Evolutionary conservation across 1,140 invertebrate genomes (phyloP).

Genomic region (Mamestra configurata): DNA sequence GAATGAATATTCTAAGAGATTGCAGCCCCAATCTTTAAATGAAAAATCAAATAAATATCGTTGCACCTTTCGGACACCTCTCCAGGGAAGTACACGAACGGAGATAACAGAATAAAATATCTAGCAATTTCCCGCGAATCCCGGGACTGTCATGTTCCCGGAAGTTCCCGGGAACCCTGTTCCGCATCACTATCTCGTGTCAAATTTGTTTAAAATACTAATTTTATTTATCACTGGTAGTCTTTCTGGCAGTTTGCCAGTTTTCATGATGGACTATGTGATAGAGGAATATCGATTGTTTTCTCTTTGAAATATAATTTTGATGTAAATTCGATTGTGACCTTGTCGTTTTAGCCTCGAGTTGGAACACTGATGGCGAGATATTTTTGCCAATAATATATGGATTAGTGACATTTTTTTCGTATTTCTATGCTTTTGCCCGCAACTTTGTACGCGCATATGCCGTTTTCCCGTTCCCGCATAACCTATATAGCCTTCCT

Average conservation of each 20-base stretch:
- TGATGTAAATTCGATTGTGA: conserved; percentile 2
- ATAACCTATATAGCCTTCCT: too few relatives aligned
- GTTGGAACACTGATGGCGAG: not conserved
- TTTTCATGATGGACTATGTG: not conserved
- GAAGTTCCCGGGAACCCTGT: conserved; percentile 11
- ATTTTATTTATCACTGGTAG: not conserved
- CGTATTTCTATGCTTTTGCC: too few relatives aligned
- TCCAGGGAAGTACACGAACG: not conserved
- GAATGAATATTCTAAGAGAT: too few relatives aligned
- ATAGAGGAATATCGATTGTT: conserved; percentile 18
- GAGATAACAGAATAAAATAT: conserved; percentile 26
- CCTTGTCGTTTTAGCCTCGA: not conserved
- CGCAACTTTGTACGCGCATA: too few relatives aligned
- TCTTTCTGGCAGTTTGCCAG: not conserved
- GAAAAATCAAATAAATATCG: not conserved
- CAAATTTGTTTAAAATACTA: conserved; percentile 33
- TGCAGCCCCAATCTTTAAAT: not conserved
- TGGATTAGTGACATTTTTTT: too few relatives aligned
- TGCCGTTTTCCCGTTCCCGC: too few relatives aligned
- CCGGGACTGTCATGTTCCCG: conserved; percentile 30
- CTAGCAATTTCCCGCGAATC: conserved; percentile 20
- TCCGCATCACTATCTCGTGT: conserved; percentile 33
- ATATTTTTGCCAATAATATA: not conserved
- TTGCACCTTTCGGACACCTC: too few relatives aligned
- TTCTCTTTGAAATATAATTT: conserved; percentile 6